Evolutionary conservation across 64 coral and sea anemone species (phyloP), one percentile per base, ranked within the genome.

Genomic region (Montipora sp.): DNA sequence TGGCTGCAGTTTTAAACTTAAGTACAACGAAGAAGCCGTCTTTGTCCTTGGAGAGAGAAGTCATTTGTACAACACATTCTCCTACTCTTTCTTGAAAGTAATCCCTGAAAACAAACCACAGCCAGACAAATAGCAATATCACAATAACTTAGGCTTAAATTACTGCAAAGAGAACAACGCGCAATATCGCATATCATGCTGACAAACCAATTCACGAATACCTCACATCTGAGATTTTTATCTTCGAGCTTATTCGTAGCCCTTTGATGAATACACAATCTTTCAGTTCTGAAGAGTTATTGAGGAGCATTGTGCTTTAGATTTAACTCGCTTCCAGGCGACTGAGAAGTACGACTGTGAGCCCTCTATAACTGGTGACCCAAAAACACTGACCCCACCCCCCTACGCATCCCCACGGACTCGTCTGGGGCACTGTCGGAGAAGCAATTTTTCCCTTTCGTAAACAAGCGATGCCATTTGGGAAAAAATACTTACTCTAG

Each of bases 221-320:
- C 82, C 82, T 85, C 12, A 85, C 47, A n/a, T 85, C 63, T 8
- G 63, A 85, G 45, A 48, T 5, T 21, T 69, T 50, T 10, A 85
- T 12, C 1, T 19, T 66, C 16, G 65, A 27, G 44, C 71, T 51
- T 51, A 45, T 47, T 10, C 60, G 61, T 48, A 85, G 50, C 1
- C 82, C 82, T 71, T 71, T 53, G 44, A 85, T 85, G 15, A 85
- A 85, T 18, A 85, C 18, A 50, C 45, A 85, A 50, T 85, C 82
- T 70, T 66, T 67, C 2, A 85, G 8, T 22, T 85, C 82, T 72
- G 49, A 49, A 68, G 46, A 71, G 46, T 70, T 46, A 18, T 50
- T 46, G 27, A 27, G 27, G 27, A 27, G 27, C 27, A 27, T 27
- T 27, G 27, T 27, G 27, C 27, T 27, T 27, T 27, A 1, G 27